A percentile compares a stretch with the other conserved stretches of the same genome.
phyloP scores from a whole-genome alignment of 2,113 vertebrate genomes.

The Psephotus haematonotus region DNA sequence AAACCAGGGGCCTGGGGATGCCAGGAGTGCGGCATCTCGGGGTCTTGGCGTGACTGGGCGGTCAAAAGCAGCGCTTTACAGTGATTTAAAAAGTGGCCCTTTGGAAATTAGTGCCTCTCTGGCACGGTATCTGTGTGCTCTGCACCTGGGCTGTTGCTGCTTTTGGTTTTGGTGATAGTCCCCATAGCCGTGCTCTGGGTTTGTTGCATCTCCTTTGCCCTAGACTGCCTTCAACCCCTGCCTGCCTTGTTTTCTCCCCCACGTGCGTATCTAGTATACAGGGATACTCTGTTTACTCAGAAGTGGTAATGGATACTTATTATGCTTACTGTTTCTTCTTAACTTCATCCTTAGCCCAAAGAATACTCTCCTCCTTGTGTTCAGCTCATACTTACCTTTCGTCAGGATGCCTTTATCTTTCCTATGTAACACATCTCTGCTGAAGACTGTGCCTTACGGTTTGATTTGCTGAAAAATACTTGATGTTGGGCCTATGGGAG shows the following conservation, averaged over 20 bases:
- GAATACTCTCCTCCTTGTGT: not conserved
- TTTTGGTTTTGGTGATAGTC: accelerated
- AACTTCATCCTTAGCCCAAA: too few species aligned
- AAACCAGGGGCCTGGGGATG: not conserved
- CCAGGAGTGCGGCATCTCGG: accelerated
- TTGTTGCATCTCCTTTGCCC: not conserved
- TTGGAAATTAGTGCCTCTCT: accelerated
- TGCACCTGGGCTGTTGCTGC: accelerated
- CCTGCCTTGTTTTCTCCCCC: not conserved
- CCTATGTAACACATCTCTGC: not conserved
- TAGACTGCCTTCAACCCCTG: not conserved
- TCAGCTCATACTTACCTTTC: not conserved
- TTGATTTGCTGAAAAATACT: not conserved
- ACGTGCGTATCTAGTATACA: accelerated
- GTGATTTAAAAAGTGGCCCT: accelerated
- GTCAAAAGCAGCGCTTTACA: accelerated
- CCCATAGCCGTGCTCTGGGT: accelerated
- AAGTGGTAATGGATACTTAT: not conserved
- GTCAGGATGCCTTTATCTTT: too few species aligned
- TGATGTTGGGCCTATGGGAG: accelerated
- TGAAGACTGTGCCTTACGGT: accelerated
- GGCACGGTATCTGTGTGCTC: accelerated
- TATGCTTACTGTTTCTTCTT: not conserved
- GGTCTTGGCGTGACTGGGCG: accelerated
- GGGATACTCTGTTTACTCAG: not conserved